Conservation (phyloP, 1,140 invertebrate species). For the Apolygus lucorum region DNA sequence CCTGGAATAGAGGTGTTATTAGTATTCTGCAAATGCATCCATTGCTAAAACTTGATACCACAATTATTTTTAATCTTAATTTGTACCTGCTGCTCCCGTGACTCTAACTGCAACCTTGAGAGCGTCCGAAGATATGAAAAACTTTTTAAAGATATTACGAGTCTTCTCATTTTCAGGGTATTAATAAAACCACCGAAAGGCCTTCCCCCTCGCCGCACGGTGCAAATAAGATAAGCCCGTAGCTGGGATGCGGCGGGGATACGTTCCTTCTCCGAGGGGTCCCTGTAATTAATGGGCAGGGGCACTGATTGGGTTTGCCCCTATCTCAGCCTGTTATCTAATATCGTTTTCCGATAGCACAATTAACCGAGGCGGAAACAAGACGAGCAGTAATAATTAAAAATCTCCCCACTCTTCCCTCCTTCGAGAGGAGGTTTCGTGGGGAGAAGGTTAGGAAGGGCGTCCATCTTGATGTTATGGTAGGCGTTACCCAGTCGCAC, state of each 20-base stretch:
- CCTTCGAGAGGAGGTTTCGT: neutral
- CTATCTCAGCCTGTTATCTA: conserved; percentile 30
- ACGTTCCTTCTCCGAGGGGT: neutral
- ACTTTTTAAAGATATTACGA: no score
- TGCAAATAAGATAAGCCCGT: neutral
- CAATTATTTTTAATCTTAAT: no score
- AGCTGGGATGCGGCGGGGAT: neutral
- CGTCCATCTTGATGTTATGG: neutral
- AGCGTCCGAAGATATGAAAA: no score
- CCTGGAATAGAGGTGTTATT: no score
- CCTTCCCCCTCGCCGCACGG: neutral
- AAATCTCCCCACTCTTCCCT: conserved; percentile 16
- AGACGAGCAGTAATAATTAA: conserved; percentile 28
- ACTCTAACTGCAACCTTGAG: no score
- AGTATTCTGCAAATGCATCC: no score
- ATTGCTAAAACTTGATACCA: no score
- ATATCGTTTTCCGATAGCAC: conserved; percentile 30
- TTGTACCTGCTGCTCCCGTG: no score
- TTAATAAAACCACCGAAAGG: neutral
- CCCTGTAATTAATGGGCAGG: conserved; percentile 27
- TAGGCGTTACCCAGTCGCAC: no score
- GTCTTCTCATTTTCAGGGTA: neutral
- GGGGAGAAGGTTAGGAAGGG: neutral
- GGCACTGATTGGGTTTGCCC: conserved; percentile 28
- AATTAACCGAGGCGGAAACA: conserved; percentile 26